Base-by-base conservation (phyloP, 2,888 invertebrate genomes). In the Furcula furcula region DNA sequence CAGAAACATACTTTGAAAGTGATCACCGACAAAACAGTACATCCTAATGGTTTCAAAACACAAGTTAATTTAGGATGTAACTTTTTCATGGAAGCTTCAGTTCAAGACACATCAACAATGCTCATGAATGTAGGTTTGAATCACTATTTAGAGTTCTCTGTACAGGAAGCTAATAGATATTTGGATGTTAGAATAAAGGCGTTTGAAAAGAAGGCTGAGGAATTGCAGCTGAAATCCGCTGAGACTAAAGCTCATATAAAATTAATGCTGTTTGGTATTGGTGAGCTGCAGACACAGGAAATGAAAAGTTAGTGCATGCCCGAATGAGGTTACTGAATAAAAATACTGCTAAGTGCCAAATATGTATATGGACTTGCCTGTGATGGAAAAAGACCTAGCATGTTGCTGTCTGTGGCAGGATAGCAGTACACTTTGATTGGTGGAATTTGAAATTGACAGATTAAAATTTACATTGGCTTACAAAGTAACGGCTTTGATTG, bases 41-140 rank as follows among this genome's bases (percentile, higher is more conserved):
- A 91, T 28, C 86, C 91, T 3, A 34, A 68, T 11, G 84, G 87
- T 1, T 84, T 85, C 31, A 86, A 86, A 63, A 73, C 79, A 2
- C 86, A 87, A 61, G 90, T 97, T 14, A 94, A 97, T 67, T 79
- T 97, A 16, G 97, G 97, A n/a, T 93, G 94, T 55, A 94, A 94
- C 70, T 94, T 96, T 52, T 97, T 94, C 60, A 92, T 95, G 69
- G 93, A 96, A 71, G 95, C 95, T 0, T 83, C 92, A 34, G 92
- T 96, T 31, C 79, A 89, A 31, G 92, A 94, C 65, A 84, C 92
- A 1, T 91, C 92, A 0, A 90, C 77, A 22, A 91, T 97, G 31
- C 80, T 93, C 13, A 89, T 97, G 13, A 91, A 94, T 65, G 82
- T 97, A 40, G 97, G 97, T 0, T 90, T 94, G 52, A 93, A 94